Evolutionary conservation across 2,888 invertebrate genomes (phyloP).

Genomic region (Dastarcus helophoroides): DNA sequence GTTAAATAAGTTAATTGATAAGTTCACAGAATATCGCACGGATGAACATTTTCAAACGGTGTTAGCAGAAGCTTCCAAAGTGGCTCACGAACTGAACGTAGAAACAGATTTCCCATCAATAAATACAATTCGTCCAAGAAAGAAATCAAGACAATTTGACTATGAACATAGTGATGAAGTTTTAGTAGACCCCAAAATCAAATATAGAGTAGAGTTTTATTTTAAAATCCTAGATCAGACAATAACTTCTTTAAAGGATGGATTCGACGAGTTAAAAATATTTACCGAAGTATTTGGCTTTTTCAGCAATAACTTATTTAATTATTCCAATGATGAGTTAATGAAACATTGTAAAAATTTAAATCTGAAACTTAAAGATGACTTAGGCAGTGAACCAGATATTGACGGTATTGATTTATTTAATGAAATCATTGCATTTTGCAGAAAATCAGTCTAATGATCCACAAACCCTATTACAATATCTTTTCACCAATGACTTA

Average conservation of each 20-base stretch:
- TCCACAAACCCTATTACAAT: slow-evolving; percentile 13
- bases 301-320: slow-evolving; percentile 1
- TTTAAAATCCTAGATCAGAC: too few species aligned
- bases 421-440: slow-evolving; percentile 12
- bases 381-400: slow-evolving; percentile 10
- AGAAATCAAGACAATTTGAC: slow-evolving; percentile 12
- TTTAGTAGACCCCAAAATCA: slow-evolving; percentile 14
- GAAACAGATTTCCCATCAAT: slow-evolving; percentile 16
- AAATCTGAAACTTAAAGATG: too few species aligned
- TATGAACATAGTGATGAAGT: slow-evolving; percentile 14
- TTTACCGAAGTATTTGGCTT: too few species aligned
- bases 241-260: too few species aligned
- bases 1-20: slow-evolving; percentile 9
- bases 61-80: slow-evolving; percentile 14
- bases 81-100: slow-evolving; percentile 13
- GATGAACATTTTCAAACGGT: slow-evolving; percentile 16
- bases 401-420: slow-evolving; percentile 12
- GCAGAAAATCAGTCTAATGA: slow-evolving; percentile 10
- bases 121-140: slow-evolving; percentile 12
- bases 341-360: too few species aligned
- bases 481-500: slow-evolving; percentile 10
- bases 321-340: too few species aligned
- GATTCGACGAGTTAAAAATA: too few species aligned
- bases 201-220: slow-evolving; percentile 12
- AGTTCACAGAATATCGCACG: slow-evolving; percentile 14